These are phyloP conservation scores for Halcyon smyrnensis DNA, from an alignment of 2,797 vertebrate species.

Conservation along the genomic window DNA sequence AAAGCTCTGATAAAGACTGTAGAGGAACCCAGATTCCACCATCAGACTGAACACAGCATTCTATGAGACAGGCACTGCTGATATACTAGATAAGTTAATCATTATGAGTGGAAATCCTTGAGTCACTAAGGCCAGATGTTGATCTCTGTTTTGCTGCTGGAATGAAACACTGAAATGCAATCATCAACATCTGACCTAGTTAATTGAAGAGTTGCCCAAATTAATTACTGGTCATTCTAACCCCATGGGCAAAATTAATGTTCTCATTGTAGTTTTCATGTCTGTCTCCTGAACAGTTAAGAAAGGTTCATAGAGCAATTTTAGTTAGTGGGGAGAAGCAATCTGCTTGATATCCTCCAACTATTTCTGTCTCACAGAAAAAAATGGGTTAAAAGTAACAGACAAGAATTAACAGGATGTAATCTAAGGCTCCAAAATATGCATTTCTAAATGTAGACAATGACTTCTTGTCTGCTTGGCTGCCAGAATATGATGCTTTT, in stretches of 20 bases:
- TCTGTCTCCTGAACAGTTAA: background rate
- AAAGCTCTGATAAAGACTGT: background rate
- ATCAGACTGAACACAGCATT: background rate
- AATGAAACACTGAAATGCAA: background rate
- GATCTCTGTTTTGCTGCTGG: background rate
- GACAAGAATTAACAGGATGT: background rate
- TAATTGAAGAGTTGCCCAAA: background rate
- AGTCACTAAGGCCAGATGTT: background rate
- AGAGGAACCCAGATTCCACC: background rate
- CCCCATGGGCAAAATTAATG: background rate
- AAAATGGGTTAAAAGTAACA: background rate
- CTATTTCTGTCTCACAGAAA: background rate
- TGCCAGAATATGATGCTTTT: background rate
- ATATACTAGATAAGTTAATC: background rate
- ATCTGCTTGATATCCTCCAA: background rate
- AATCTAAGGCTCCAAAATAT: background rate
- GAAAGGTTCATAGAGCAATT: background rate
- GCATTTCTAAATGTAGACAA: background rate
- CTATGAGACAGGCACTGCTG: background rate
- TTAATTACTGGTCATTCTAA: background rate
- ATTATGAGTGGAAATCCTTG: background rate
- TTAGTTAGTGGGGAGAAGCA: background rate
- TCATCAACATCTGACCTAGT: background rate
- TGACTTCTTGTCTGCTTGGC: background rate
- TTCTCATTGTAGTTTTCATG: background rate